These are phyloP conservation scores for Lagenorhynchus albirostris DNA, from an alignment of 2,113 vertebrate genomes.

Conservation along the genomic window DNA sequence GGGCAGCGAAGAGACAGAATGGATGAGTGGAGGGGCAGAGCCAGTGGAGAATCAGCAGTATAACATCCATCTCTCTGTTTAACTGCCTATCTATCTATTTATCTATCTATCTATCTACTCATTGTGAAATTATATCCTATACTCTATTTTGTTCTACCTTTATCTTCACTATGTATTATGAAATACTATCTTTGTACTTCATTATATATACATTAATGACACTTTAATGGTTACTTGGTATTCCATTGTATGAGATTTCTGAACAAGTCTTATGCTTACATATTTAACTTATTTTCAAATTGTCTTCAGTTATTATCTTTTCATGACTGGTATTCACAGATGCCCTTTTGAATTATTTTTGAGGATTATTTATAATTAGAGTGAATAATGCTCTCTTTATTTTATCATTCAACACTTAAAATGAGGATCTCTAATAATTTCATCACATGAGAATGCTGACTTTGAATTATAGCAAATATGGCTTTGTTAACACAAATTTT, in stretches of 20 bases:
- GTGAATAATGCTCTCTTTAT: background rate
- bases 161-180: background rate
- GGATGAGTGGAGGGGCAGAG: background rate
- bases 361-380: constrained; percentile 21
- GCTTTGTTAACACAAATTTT: background rate
- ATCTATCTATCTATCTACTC: background rate
- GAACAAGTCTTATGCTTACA: background rate
- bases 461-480: background rate
- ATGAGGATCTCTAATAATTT: background rate
- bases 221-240: background rate
- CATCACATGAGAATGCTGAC: background rate
- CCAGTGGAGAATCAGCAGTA: background rate
- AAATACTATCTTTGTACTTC: background rate
- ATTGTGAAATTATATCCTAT: background rate
- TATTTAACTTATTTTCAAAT: constrained; percentile 2
- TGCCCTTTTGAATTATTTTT: background rate
- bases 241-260: background rate
- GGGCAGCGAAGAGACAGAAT: background rate
- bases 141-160: background rate
- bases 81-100: background rate
- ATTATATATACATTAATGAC: background rate
- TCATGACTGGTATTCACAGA: background rate
- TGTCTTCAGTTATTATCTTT: constrained; percentile 21
- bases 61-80: background rate
- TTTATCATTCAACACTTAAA: background rate